Evolutionary conservation across 2,888 invertebrate genomes (phyloP).

Genomic region (Cheiracanthium punctorium): DNA sequence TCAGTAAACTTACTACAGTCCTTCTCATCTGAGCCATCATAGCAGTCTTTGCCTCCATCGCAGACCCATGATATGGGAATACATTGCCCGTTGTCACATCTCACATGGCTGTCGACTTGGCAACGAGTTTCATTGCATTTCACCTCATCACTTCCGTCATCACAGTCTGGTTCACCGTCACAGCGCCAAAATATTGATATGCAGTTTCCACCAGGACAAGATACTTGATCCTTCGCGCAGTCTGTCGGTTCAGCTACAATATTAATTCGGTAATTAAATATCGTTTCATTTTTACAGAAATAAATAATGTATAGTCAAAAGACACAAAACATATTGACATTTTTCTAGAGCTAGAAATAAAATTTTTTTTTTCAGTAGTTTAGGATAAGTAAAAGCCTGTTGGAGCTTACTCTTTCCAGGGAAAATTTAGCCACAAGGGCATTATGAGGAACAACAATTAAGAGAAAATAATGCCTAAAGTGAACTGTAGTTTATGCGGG

Average conservation of each 20-base stretch:
- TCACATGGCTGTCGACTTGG: conserved; percentile 22
- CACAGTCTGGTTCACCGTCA: conserved; percentile 78
- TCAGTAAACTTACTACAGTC: conserved; percentile 37
- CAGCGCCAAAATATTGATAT: conserved; percentile 69
- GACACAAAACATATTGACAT: too few species aligned
- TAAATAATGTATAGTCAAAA: too few species aligned
- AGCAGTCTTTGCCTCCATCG: conserved; percentile 89
- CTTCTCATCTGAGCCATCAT: conserved; percentile 89
- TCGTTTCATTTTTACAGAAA: too few species aligned
- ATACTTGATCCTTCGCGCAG: conserved; percentile 77
- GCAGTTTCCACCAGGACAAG: conserved; percentile 79
- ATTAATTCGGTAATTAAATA: too few species aligned
- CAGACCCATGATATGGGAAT: conserved; percentile 80
- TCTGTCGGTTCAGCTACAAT: background rate
- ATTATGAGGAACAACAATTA: too few species aligned
- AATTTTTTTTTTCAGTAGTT: too few species aligned
- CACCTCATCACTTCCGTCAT: conserved; percentile 70
- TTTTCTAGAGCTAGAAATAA: too few species aligned
- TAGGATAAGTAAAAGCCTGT: too few species aligned
- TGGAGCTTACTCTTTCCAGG: too few species aligned
- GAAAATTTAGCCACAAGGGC: too few species aligned
- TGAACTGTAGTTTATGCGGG: too few species aligned
- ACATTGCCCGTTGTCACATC: conserved; percentile 55
- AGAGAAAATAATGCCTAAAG: too few species aligned
- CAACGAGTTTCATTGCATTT: conserved; percentile 40